phyloP scores from a whole-genome alignment of 1,140 invertebrate genomes.

The Orussus abietinus region DNA sequence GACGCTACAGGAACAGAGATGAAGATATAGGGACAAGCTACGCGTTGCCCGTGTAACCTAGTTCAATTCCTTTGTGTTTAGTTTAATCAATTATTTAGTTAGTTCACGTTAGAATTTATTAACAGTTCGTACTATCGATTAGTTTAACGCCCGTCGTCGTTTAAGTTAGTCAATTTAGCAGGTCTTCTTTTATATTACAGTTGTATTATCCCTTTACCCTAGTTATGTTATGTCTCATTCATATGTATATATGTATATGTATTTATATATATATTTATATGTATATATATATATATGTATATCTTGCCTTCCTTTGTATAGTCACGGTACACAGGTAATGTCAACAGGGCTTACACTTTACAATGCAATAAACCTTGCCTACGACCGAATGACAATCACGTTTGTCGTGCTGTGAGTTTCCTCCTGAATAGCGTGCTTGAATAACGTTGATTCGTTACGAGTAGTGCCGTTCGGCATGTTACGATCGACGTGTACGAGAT shows the following conservation, averaged over 20 bases:
- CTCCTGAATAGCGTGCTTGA: too few relatives aligned
- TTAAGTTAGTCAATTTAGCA: constrained; percentile 28
- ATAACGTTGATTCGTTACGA: not conserved
- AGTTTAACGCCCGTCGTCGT: constrained; percentile 29
- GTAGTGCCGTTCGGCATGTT: constrained; percentile 1
- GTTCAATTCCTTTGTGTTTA: constrained; percentile 52
- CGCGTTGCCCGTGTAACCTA: constrained; percentile 43
- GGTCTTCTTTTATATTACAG: constrained; percentile 34
- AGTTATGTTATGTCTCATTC: too few relatives aligned
- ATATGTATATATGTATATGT: constrained; percentile 24
- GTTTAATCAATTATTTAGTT: constrained; percentile 46
- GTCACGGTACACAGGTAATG: constrained; percentile 1
- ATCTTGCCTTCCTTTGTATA: constrained; percentile 3
- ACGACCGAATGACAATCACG: too few relatives aligned
- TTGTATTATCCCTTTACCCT: constrained; percentile 23
- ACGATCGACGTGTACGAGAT: too few relatives aligned
- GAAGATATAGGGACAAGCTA: constrained; percentile 40
- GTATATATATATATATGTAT: constrained; percentile 23
- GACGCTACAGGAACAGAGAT: constrained; percentile 39
- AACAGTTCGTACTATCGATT: constrained; percentile 38
- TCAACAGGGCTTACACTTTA: not conserved
- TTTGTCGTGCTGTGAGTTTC: too few relatives aligned
- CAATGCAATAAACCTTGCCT: too few relatives aligned
- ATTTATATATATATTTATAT: constrained; percentile 14
- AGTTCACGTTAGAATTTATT: constrained; percentile 45